phyloP scores from a whole-genome alignment of 35 echinoderm and acorn worm species.

The Diadema setosum region DNA sequence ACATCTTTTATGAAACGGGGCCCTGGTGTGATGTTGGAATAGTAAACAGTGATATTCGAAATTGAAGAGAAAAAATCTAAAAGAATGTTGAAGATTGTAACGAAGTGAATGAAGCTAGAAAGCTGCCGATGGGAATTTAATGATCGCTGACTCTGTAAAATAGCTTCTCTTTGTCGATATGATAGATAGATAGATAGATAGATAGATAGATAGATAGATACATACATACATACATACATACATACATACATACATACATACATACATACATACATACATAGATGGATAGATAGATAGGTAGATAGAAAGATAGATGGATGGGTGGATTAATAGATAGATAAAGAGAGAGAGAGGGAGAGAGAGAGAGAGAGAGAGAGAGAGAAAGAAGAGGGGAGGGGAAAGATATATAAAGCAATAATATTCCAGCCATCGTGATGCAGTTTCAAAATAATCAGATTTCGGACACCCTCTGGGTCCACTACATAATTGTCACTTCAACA shows the following conservation, averaged over 20 bases:
- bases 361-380: neutral
- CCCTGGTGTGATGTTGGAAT: too few species aligned
- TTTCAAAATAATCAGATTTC: neutral
- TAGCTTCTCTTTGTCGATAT: too few species aligned
- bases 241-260: neutral
- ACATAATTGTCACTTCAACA: neutral
- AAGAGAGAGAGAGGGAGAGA: neutral
- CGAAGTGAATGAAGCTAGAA: too few species aligned
- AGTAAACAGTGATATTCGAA: too few species aligned
- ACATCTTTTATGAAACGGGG: too few species aligned
- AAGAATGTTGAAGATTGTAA: too few species aligned
- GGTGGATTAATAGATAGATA: neutral
- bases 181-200: neutral
- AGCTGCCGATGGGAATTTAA: too few species aligned
- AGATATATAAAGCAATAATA: neutral
- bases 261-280: neutral
- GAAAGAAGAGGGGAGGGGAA: neutral
- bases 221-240: neutral
- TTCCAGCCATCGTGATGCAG: too few species aligned
- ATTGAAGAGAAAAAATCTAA: too few species aligned
- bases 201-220: neutral
- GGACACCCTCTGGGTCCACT: neutral
- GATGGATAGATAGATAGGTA: neutral
- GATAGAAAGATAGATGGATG: neutral
- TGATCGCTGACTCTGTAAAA: too few species aligned